A percentile compares a stretch with the other conserved stretches of the same genome.
These are phyloP conservation scores for Protonemura montana DNA, from an alignment of 2,888 invertebrate genomes.

Conservation along the genomic window DNA sequence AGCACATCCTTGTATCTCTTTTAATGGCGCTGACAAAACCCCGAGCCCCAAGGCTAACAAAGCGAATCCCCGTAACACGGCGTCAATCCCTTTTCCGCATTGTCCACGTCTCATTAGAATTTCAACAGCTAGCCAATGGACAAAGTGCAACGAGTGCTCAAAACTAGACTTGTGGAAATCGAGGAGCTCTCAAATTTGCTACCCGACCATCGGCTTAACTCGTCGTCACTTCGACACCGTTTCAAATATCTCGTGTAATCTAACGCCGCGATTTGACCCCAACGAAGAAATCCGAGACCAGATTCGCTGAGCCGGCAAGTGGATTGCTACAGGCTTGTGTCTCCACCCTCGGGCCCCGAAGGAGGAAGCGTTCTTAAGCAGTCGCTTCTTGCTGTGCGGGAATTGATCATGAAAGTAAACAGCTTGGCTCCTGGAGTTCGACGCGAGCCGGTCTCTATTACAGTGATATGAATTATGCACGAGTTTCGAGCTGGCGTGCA, in stretches of 20 bases:
- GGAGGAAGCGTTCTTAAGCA: neutral
- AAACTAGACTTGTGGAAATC: neutral
- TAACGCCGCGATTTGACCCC: neutral
- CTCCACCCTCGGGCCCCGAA: neutral
- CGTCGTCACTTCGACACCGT: too few relatives aligned
- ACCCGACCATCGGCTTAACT: neutral
- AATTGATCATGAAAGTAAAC: conserved; percentile 7
- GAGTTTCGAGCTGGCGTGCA: neutral
- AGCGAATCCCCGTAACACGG: neutral
- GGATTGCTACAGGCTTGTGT: neutral
- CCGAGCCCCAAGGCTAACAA: neutral
- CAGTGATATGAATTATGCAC: conserved; percentile 12
- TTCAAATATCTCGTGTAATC: neutral
- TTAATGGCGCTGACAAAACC: neutral
- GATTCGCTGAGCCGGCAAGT: neutral
- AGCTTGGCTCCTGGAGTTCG: neutral
- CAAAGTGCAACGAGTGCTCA: neutral
- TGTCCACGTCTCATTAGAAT: neutral
- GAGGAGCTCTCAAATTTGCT: neutral
- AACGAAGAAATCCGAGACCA: neutral
- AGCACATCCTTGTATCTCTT: neutral
- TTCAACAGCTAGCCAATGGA: neutral
- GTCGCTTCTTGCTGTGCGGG: neutral
- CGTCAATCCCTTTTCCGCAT: neutral
- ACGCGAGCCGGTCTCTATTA: neutral